Percentiles rank a stretch among this genome's conserved stretches.
Evolutionary conservation across 2,113 vertebrate species (phyloP).

Genomic region (Sturnira hondurensis): DNA sequence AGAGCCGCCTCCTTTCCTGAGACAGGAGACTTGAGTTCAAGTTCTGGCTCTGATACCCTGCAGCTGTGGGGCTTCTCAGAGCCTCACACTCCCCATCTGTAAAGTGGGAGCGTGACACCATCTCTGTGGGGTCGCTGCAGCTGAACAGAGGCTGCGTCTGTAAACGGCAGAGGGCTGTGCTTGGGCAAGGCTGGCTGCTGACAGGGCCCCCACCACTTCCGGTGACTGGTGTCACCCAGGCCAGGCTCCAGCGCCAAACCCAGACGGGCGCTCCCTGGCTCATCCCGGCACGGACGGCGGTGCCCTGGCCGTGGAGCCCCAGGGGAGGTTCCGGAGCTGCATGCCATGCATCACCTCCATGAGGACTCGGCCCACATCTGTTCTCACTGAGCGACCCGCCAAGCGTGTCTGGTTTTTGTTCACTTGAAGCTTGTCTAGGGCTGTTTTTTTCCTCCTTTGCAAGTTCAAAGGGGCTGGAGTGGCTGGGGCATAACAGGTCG

Average conservation of each 20-base stretch:
- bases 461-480: conserved; percentile 83
- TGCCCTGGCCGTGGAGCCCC: background rate
- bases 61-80: background rate
- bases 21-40: background rate
- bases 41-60: background rate
- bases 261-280: background rate
- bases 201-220: rapidly evolving
- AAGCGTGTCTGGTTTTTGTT: conserved; percentile 81
- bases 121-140: rapidly evolving
- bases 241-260: background rate
- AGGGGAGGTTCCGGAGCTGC: background rate
- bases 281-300: rapidly evolving
- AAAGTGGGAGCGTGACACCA: background rate
- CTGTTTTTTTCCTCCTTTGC: conserved; percentile 14
- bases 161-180: background rate
- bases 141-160: background rate
- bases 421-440: conserved; percentile 77
- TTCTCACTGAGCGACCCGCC: conserved; percentile 79
- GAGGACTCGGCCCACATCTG: conserved; percentile 80
- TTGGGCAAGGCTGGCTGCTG: rapidly evolving
- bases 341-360: conserved; percentile 75
- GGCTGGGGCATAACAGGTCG: conserved; percentile 78
- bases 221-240: rapidly evolving
- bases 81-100: background rate
- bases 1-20: background rate